Base-by-base conservation (phyloP, 2,797 vertebrate species). In the Spheniscus humboldti region DNA sequence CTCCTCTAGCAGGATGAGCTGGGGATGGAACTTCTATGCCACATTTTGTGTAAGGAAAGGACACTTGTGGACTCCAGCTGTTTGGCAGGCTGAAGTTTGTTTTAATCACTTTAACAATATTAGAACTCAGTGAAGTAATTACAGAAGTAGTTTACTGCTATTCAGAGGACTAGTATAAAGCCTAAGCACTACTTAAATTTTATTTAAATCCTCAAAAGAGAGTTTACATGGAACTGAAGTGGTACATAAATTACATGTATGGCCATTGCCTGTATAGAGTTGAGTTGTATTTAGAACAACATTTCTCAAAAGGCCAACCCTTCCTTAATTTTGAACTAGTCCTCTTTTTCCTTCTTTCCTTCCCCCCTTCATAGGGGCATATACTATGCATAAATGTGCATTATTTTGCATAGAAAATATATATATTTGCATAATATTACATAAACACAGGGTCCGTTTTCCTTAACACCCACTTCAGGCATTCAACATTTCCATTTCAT, bases 401-500 rank as follows among this genome's bases (percentile, higher is more conserved):
- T 96, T 83, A 94, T 94, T 95, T 96, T 94, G 76, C 94, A 96
- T 88, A 74, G 76, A 91, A 78, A 69, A 27, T 93, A 52, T 85
- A 52, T 85, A 31, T 91, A 94, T 96, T 86, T 96, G 96, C 92
- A 92, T 96, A 88, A 73, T 78, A 91, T 90, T 95, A 75, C 90
- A 78, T 94, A 96, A 94, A 92, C 62, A 81, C 33, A 2, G 19
- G 73, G 50, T 84, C 85, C 94, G 75, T 96, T 97, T 96, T 96
- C 85, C 53, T 80, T 83, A 66, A 91, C 95, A 78, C 92, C 94
- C 76, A 86, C 94, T 86, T 57, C 4, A 80, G 66, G 92, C 92
- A 69, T 94, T 95, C 82, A 90, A 66, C 88, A 41, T 78, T 96
- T 95, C 92, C 85, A 88, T 95, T 94, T 94, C 90, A 30, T 88